phyloP scores from a whole-genome alignment of 2,797 vertebrate genomes.

The Ceryle rudis region DNA sequence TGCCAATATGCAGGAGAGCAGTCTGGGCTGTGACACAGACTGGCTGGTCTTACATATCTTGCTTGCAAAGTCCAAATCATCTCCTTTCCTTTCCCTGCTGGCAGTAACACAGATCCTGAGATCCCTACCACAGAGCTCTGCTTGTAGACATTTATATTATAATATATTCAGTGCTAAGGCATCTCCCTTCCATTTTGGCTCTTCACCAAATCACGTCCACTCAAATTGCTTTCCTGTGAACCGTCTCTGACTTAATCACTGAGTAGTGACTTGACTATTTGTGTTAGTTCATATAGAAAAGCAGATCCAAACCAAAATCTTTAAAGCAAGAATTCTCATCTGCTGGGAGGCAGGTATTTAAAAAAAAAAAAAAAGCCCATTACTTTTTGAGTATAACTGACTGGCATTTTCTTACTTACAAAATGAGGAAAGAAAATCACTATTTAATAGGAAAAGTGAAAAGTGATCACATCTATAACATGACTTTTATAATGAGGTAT shows the following conservation, averaged over 20 bases:
- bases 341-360: not conserved
- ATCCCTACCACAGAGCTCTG: not conserved
- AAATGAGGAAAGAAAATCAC: not conserved
- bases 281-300: not conserved
- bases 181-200: not conserved
- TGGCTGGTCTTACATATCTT: not conserved
- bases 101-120: fast-evolving
- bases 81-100: not conserved
- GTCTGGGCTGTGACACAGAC: not conserved
- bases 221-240: not conserved
- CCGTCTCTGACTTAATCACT: not conserved
- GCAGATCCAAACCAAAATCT: not conserved
- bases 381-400: not conserved
- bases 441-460: not conserved
- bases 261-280: not conserved
- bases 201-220: not conserved
- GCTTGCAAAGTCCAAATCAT: not conserved
- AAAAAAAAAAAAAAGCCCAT: not conserved
- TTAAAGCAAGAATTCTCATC: not conserved
- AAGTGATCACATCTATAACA: not conserved
- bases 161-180: not conserved
- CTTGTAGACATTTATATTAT: not conserved
- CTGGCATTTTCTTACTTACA: not conserved
- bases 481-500: not conserved
- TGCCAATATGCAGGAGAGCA: not conserved